phyloP scores from a whole-genome alignment of 2,797 vertebrate species.

The Coranthus polyacanthus region DNA sequence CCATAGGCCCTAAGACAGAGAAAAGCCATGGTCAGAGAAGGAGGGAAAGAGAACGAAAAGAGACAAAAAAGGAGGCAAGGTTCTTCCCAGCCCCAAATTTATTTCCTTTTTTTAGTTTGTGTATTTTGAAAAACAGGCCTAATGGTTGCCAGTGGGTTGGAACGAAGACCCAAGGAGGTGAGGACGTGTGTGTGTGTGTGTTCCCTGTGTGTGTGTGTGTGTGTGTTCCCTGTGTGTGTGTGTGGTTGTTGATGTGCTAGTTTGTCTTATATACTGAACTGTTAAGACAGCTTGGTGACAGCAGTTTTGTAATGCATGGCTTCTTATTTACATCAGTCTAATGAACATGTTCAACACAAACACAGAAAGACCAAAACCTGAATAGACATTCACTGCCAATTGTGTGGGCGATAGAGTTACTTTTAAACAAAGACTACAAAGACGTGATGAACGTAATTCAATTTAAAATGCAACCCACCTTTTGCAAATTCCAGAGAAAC shows the following conservation, averaged over 20 bases:
- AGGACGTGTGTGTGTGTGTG: slow-evolving; percentile 51
- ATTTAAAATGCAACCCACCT: slow-evolving; percentile 22
- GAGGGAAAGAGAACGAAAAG: slow-evolving; percentile 68
- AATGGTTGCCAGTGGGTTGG: slow-evolving; percentile 52
- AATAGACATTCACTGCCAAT: slow-evolving; percentile 13
- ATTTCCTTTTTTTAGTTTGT: slow-evolving; percentile 46
- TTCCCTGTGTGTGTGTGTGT: slow-evolving; percentile 23
- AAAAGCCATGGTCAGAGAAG: slow-evolving; percentile 68
- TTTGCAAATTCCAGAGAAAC: slow-evolving; percentile 12
- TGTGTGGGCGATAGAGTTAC: slow-evolving; percentile 18
- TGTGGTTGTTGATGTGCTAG: slow-evolving; percentile 22
- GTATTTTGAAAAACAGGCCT: slow-evolving; percentile 60
- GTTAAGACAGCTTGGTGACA: slow-evolving; percentile 19
- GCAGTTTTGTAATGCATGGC: slow-evolving; percentile 12
- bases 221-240: slow-evolving; percentile 26
- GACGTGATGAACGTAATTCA: slow-evolving; percentile 16
- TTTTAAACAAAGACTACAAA: slow-evolving; percentile 25
- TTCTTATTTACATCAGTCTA: no score
- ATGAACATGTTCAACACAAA: slow-evolving; percentile 33
- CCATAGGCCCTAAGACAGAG: slow-evolving; percentile 70
- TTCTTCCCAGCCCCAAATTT: slow-evolving; percentile 45
- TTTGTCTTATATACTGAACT: slow-evolving; percentile 8
- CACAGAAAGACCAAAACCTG: slow-evolving; percentile 12
- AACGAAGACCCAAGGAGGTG: slow-evolving; percentile 69
- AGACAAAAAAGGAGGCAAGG: slow-evolving; percentile 64